Evolutionary conservation across 2,888 invertebrate genomes (phyloP), one percentile per base, ranked within the genome.

Genomic region (Helleia helle): DNA sequence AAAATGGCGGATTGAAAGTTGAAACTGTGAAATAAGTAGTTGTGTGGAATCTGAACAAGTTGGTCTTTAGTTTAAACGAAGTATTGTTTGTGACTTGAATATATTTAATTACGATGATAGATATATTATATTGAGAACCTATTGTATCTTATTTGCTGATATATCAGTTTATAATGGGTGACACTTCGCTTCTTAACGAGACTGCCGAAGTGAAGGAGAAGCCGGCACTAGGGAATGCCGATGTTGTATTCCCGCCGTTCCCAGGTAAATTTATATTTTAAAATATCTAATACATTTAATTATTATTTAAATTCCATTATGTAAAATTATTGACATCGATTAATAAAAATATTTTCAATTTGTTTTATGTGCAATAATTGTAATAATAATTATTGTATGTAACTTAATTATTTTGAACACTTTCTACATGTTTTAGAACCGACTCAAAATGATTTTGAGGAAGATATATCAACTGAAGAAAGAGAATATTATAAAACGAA

Each of bases 381-480:
- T n/a, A n/a, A n/a, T n/a, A n/a, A 3, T 15, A 17, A 9, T 31
- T 30, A n/a, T n/a, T n/a, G n/a, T n/a, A n/a, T n/a, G n/a, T 17
- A n/a, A 31, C 11, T 9, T 14, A 6, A 8, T 7, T 30, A 31
- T n/a, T 8, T 11, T 4, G 1, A 9, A 15, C 4, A 2, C 8
- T 14, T 4, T n/a, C 1, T 1, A 9, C 26, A 27, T 36, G 39
- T 40, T 71, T 70, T 44, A 84, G 85, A 73, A 37, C 79, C 84
- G 26, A 65, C 55, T 22, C 76, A 77, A 54, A 54, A 58, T 25
- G 85, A 87, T 52, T 88, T 88, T 54, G 87, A 88, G 47, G 80
- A 86, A 9, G 81, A 84, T 54, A 70, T 88, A 47, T 49, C 71
- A 3, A 79, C 86, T 47, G 87, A 86, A 44, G 89, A 89, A 55